Conservation (phyloP, 1,140 invertebrate species). For the Riptortus pedestris region DNA sequence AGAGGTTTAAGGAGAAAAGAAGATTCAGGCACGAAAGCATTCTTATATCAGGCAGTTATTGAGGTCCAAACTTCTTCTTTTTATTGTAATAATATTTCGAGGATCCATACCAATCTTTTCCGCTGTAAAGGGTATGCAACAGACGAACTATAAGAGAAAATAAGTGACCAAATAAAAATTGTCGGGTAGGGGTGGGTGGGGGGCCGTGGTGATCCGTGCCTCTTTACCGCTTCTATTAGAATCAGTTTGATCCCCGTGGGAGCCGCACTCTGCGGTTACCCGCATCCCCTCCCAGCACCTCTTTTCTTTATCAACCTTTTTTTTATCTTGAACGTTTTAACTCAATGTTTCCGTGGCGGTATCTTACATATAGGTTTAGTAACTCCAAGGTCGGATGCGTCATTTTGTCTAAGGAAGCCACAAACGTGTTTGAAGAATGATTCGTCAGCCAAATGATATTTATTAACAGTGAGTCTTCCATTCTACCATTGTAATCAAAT, state of each 20-base stretch:
- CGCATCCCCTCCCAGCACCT: neutral
- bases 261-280: neutral
- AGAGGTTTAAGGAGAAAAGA: too few species aligned
- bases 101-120: too few species aligned
- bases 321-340: neutral
- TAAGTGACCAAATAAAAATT: too few species aligned
- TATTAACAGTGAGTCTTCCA: neutral
- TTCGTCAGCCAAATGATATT: neutral
- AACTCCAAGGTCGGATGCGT: neutral
- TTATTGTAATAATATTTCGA: too few species aligned
- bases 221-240: neutral
- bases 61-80: too few species aligned
- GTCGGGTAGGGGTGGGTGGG: neutral
- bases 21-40: too few species aligned
- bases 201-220: too few species aligned
- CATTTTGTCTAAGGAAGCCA: neutral
- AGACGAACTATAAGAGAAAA: too few species aligned
- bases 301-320: neutral
- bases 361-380: neutral
- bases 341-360: neutral
- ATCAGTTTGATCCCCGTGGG: neutral
- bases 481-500: neutral
- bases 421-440: neutral
- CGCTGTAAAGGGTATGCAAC: too few species aligned
- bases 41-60: too few species aligned